These are phyloP conservation scores for Hoplostethus atlanticus DNA, from an alignment of 2,797 vertebrate species.

Conservation along the genomic window DNA sequence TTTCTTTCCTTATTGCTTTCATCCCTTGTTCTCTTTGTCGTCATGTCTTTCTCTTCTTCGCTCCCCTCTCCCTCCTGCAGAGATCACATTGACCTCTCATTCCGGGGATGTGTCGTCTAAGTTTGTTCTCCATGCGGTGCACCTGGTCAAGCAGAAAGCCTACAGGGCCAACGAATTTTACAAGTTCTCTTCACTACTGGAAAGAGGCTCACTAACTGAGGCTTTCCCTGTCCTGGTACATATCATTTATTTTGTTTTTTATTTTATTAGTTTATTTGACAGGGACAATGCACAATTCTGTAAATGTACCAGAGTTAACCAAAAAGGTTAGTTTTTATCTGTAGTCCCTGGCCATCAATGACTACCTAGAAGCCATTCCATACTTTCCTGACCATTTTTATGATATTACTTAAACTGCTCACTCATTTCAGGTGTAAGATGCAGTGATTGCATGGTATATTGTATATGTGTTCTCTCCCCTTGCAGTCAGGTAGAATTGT, in stretches of 20 bases:
- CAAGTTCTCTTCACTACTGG: slow-evolving; percentile 95
- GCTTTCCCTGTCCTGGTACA: slow-evolving; percentile 95
- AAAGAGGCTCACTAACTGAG: slow-evolving; percentile 94
- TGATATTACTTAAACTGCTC: too few species aligned
- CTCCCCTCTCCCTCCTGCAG: slow-evolving; percentile 71
- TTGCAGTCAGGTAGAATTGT: slow-evolving; percentile 91
- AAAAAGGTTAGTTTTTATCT: neutral
- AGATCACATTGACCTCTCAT: slow-evolving; percentile 93
- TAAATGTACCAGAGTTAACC: neutral
- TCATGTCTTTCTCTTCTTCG: neutral
- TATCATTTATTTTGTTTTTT: neutral
- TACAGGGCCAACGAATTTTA: slow-evolving; percentile 99
- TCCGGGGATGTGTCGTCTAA: slow-evolving; percentile 96
- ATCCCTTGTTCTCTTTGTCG: neutral
- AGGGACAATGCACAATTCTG: neutral
- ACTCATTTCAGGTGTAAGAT: neutral
- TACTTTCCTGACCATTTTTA: neutral
- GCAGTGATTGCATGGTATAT: neutral
- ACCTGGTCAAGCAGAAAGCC: slow-evolving; percentile 95
- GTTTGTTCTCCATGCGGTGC: slow-evolving; percentile 97
- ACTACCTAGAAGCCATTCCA: neutral
- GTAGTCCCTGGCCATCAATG: neutral
- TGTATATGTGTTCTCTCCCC: slow-evolving; percentile 24
- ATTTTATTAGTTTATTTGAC: neutral
- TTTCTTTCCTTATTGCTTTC: too few species aligned